Evolutionary conservation across 1,140 invertebrate species (phyloP).

Genomic region (Rhagoletis pomonella): DNA sequence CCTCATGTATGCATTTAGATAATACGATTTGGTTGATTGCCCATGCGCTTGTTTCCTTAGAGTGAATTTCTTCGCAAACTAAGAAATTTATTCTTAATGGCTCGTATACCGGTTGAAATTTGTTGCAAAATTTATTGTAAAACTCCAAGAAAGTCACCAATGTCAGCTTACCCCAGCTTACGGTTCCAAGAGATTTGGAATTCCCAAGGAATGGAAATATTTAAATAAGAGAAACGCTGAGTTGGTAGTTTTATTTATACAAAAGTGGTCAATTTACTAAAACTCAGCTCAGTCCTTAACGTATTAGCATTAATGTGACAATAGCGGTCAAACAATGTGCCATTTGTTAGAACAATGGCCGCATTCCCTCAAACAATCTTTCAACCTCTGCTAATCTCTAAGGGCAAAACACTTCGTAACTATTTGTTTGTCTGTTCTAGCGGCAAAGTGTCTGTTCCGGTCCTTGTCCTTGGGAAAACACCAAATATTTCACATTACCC

Average conservation of each 20-base stretch:
- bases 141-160: neutral
- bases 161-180: neutral
- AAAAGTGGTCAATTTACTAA: slow-evolving; percentile 1
- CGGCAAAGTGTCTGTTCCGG: slow-evolving; percentile 35
- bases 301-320: slow-evolving; percentile 22
- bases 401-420: slow-evolving; percentile 1
- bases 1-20: too few species aligned
- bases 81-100: neutral
- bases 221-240: neutral
- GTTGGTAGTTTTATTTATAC: neutral
- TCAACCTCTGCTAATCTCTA: slow-evolving; percentile 18
- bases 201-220: neutral
- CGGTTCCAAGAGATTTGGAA: neutral
- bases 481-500: slow-evolving; percentile 5
- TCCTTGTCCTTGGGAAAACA: slow-evolving; percentile 24
- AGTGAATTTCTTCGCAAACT: too few species aligned
- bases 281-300: neutral
- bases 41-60: neutral
- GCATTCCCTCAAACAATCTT: neutral
- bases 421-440: neutral
- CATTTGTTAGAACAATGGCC: neutral
- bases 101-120: neutral
- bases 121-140: neutral
- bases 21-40: neutral
- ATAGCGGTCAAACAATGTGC: neutral